A percentile compares a stretch with the other conserved stretches of the same genome.
phyloP scores from a whole-genome alignment of 2,797 vertebrate species.

The Trachurus trachurus region DNA sequence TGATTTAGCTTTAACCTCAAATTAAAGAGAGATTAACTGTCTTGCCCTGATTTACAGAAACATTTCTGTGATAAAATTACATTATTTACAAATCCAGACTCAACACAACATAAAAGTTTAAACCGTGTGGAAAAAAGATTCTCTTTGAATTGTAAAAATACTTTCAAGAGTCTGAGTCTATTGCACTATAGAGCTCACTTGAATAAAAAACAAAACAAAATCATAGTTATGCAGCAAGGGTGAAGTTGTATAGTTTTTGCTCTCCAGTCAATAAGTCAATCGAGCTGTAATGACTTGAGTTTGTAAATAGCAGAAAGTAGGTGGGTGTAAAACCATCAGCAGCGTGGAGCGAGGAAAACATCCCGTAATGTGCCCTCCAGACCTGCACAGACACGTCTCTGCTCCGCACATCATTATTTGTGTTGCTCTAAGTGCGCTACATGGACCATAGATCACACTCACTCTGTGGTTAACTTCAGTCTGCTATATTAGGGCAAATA shows the following conservation, averaged over 20 bases:
- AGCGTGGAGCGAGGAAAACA: conserved; percentile 30
- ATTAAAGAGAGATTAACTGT: not conserved
- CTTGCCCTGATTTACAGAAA: not conserved
- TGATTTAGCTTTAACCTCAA: not conserved
- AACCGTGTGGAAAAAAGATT: no score
- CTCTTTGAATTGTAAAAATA: no score
- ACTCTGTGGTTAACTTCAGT: conserved; percentile 58
- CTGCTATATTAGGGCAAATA: conserved; percentile 63
- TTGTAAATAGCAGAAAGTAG: not conserved
- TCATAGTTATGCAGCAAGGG: not conserved
- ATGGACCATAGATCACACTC: conserved; percentile 69
- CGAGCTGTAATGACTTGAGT: conserved; percentile 4
- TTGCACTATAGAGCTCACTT: not conserved
- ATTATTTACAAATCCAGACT: not conserved
- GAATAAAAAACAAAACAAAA: not conserved
- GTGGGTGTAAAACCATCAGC: conserved; percentile 48
- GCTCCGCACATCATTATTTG: conserved; percentile 70
- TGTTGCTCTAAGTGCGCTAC: conserved; percentile 61
- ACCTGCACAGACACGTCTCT: conserved; percentile 58
- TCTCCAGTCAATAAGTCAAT: not conserved
- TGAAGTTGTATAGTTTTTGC: not conserved
- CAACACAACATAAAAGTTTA: not conserved
- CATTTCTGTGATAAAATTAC: not conserved
- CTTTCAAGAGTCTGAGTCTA: not conserved
- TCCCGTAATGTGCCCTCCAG: conserved; percentile 48